phyloP scores from a whole-genome alignment of 1,140 invertebrate species.

The Drosophila sp. region DNA sequence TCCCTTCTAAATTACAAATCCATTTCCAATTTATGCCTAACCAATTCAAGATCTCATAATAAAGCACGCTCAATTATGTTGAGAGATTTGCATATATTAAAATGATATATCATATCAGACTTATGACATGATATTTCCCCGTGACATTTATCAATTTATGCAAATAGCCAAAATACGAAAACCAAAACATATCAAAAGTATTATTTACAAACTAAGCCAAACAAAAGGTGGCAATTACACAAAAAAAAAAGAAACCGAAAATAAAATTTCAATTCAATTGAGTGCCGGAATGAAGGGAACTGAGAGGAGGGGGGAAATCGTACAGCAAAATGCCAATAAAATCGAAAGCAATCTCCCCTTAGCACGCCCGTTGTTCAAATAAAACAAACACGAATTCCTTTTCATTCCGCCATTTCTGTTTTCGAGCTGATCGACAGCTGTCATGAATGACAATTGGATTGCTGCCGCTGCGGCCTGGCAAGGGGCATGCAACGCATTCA shows the following conservation, averaged over 20 bases:
- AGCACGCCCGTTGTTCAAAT: conserved; percentile 37
- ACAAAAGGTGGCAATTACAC: conserved; percentile 75
- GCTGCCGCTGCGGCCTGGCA: conserved; percentile 20
- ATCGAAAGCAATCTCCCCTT: conserved; percentile 57
- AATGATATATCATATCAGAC: conserved; percentile 30
- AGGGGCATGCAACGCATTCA: conserved; percentile 32
- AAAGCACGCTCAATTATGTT: not conserved
- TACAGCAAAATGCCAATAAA: conserved; percentile 38
- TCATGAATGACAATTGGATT: conserved; percentile 79
- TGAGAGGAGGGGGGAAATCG: conserved; percentile 11
- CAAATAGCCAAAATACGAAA: conserved; percentile 32
- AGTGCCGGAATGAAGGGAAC: conserved; percentile 6
- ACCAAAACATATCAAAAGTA: conserved; percentile 32
- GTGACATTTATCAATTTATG: conserved; percentile 38
- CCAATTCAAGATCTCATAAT: not conserved
- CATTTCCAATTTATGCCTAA: not conserved
- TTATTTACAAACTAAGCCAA: conserved; percentile 72
- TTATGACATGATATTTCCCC: not conserved
- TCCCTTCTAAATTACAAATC: not conserved
- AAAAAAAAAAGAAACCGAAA: conserved; percentile 21
- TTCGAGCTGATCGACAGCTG: conserved; percentile 69
- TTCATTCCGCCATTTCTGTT: conserved; percentile 68
- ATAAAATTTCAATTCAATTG: conserved; percentile 42
- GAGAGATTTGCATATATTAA: conserved; percentile 41
- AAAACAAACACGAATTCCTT: conserved; percentile 39